phyloP scores from a whole-genome alignment of 1,140 invertebrate species.

The Cyclina sinensis region DNA sequence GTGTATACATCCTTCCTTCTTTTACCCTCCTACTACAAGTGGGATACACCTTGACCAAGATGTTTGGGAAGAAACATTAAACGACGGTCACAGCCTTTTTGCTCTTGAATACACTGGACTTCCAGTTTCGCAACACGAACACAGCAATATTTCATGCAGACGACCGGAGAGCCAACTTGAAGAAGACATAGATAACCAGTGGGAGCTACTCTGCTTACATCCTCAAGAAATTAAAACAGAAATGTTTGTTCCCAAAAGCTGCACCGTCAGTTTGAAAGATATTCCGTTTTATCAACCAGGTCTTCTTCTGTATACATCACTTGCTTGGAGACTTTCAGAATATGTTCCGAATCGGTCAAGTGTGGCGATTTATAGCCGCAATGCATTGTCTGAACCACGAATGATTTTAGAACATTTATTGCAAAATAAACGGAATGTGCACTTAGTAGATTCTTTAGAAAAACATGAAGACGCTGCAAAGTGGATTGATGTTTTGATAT shows the following conservation, averaged over 20 bases:
- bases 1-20: neutral
- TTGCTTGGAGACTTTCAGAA: neutral
- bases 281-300: no score
- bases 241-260: constrained; percentile 3
- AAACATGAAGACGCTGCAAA: neutral
- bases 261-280: no score
- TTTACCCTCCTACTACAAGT: constrained; percentile 3
- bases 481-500: no score
- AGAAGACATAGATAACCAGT: neutral
- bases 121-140: neutral
- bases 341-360: no score
- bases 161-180: neutral
- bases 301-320: neutral
- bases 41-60: neutral
- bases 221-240: constrained; percentile 22
- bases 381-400: neutral
- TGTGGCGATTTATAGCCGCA: neutral
- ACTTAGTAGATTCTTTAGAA: neutral
- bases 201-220: neutral
- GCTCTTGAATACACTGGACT: constrained; percentile 25
- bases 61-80: constrained; percentile 10
- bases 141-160: neutral
- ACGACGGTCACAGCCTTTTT: constrained; percentile 9
- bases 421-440: neutral
- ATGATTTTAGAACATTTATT: neutral